Evolutionary conservation across 1,140 invertebrate species (phyloP), one percentile per base, ranked within the genome.

Genomic region (Hermatobates lingyangjiaoensis): DNA sequence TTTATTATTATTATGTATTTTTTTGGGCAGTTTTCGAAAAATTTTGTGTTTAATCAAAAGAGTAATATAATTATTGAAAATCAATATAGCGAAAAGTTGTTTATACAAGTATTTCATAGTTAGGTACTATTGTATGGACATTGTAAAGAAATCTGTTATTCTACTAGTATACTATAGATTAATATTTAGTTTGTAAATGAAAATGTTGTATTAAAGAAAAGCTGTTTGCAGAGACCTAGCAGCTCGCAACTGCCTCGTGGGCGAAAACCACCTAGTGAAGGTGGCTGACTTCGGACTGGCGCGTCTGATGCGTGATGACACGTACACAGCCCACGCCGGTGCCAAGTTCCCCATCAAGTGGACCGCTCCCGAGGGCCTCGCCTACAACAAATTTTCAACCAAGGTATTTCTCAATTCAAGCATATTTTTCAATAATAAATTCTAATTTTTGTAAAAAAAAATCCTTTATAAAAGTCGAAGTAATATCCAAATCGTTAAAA

Each of bases 321-420:
- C 83, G 0, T 98, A 98, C 68, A 97, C 94, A 24, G 94, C 94
- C 25, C 92, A 97, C 67, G 91, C 90, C 40, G 93, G 94, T 40
- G 92, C 92, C 51, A 97, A 97, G 72, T 98, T 98, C 70, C 94
- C 95, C 27, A 98, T 98, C 61, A 98, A 98, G 68, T 98, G 95
- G 95, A 98, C 95, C 2, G 93, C 95, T 27, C 95, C 95, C 2
- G 95, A 98, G 70, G 95, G 95, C 39, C 71, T 98, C 57, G 95
- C 94, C 5, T 98, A 95, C 67, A 99, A 98, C 69, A 93, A 93
- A 65, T 99, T 99, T 70, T 95, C 90, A 56, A 98, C 93, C 27
- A 98, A 96, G 68, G 74, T 75, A 65, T 46, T 38, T 47, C 5
- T 47, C 20, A 5, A 44, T 20, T 44, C 5, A 10, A 34, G 7